Conservation (phyloP, 2,113 vertebrate genomes). For the Corvus cornix region DNA sequence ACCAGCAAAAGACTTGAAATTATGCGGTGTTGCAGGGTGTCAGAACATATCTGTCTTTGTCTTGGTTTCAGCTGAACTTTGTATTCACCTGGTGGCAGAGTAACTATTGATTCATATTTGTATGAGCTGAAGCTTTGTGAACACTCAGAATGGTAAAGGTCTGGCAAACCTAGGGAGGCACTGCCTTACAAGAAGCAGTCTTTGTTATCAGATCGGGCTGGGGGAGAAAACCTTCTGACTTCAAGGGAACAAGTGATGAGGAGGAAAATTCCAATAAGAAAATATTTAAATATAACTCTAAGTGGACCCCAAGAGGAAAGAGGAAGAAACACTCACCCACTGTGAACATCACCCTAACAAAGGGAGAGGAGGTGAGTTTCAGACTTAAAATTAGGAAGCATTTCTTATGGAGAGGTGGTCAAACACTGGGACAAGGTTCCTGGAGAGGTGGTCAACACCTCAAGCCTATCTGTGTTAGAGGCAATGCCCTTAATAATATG, state of each 20-base stretch:
- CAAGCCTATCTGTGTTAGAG: not conserved
- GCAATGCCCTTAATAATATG: not conserved
- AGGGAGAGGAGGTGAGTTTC: not conserved
- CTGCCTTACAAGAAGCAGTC: not conserved
- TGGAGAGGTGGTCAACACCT: fast-evolving
- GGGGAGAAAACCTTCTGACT: not conserved
- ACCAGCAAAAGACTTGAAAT: not conserved
- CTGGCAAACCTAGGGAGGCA: not conserved
- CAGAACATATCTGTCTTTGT: not conserved
- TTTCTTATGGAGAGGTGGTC: not conserved
- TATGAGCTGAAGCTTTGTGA: not conserved
- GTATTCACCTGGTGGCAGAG: not conserved
- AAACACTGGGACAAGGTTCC: not conserved
- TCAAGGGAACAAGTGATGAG: not conserved
- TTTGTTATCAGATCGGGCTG: not conserved
- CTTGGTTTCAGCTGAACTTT: not conserved
- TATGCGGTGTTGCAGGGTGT: not conserved
- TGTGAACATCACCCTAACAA: not conserved
- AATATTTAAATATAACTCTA: not conserved
- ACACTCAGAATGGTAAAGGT: not conserved
- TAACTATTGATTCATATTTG: not conserved
- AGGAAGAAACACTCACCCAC: not conserved
- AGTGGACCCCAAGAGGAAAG: not conserved
- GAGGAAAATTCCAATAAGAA: not conserved
- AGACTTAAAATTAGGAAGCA: not conserved